Evolutionary conservation across 2,888 invertebrate genomes (phyloP), one percentile per base, ranked within the genome.

Genomic region (Liodrosophila aerea): DNA sequence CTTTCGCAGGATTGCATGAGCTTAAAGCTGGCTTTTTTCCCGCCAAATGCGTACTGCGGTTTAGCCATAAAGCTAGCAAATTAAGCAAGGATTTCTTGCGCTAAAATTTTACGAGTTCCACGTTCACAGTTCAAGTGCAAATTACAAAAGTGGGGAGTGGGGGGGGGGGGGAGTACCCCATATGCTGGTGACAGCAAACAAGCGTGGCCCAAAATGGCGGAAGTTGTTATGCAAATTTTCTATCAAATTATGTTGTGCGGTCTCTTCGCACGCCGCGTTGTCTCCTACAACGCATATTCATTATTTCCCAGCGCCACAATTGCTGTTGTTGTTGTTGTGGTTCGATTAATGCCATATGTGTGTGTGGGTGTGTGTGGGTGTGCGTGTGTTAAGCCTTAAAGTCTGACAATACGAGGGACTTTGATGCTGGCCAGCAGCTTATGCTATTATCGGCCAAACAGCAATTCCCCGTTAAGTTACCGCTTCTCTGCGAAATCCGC

Each of bases 221-320:
- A 78, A 80, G 81, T 80, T 83, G 80, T 68, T 78, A 78, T 78
- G 78, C 64, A 80, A 78, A 78, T 78, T 73, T 61, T 62, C 58
- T 49, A 74, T 58, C 52, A 73, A 69, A 67, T 70, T 73, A 4
- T 64, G 69, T 50, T 63, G 40, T 49, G 47, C 44, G n/a, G n/a
- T n/a, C n/a, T 40, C 7, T n/a, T 30, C 30, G 7, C 30, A 2
- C 8, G 7, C 30, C 7, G 30, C 7, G 4, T 7, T n/a, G 13
- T 11, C 13, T 18, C 16, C 27, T 40, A 30, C 22, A 33, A 30
- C 31, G 29, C 43, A 47, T 56, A 70, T 53, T 64, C 63, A 61
- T 66, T 73, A 63, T 70, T 61, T 50, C 52, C 36, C 58, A 50
- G 8, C 9, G 30, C 30, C 22, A 7, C 9, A 30, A 16, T 7